phyloP scores from a whole-genome alignment of 2,797 vertebrate genomes.

The Gorsachius magnificus region DNA sequence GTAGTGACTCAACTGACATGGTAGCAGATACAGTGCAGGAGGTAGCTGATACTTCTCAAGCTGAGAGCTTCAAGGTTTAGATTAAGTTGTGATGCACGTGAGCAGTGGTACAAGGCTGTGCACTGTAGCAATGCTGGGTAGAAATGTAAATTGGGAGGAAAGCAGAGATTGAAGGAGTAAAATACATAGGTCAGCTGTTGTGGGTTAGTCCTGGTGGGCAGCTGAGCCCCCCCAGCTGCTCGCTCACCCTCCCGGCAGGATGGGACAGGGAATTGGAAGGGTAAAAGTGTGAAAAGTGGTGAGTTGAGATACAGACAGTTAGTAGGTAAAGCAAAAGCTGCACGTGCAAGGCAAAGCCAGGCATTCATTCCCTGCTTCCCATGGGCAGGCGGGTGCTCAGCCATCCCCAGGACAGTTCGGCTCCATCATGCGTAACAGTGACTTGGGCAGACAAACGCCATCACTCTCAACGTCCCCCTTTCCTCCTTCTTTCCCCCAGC shows the following conservation, averaged over 20 bases:
- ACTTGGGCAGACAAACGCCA: background rate
- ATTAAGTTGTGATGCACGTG: background rate
- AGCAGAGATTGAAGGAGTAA: background rate
- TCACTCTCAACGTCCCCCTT: background rate
- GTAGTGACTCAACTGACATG: background rate
- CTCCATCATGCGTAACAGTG: rapidly evolving
- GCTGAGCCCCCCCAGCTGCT: background rate
- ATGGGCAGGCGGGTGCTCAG: background rate
- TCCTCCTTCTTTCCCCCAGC: background rate
- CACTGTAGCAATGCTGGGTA: background rate
- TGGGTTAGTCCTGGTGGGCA: background rate
- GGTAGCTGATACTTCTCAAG: background rate
- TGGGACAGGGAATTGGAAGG: background rate
- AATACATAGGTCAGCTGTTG: background rate
- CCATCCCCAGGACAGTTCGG: background rate
- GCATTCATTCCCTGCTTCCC: background rate
- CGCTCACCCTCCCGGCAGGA: background rate
- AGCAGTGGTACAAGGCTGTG: background rate
- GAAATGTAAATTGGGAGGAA: background rate
- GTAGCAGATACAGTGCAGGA: background rate
- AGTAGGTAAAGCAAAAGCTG: background rate
- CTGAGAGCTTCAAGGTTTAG: background rate
- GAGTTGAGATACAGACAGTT: background rate
- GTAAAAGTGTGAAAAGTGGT: background rate
- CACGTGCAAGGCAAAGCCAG: background rate